phyloP scores from a whole-genome alignment of 2,888 invertebrate species.

The Conops quadrifasciatus region DNA sequence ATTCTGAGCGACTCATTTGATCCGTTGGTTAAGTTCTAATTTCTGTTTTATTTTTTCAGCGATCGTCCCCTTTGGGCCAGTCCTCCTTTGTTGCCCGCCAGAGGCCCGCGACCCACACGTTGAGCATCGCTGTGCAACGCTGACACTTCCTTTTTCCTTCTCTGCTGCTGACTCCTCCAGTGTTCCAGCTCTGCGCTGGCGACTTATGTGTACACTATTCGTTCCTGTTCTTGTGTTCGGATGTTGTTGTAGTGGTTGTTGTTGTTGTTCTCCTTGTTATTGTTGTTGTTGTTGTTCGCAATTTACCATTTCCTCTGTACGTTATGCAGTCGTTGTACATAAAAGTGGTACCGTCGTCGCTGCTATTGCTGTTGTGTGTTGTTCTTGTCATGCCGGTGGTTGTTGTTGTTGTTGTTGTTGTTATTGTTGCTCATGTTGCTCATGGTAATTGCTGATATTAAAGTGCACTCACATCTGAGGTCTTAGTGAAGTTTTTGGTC shows the following conservation, averaged over 20 bases:
- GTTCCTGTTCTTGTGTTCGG: no score
- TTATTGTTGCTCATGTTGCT: slow-evolving; percentile 15
- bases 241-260: no score
- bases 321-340: not conserved
- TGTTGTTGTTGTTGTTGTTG: not conserved
- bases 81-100: no score
- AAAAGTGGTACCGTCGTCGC: not conserved
- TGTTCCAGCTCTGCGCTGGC: slow-evolving; percentile 5
- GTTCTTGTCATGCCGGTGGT: no score
- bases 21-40: no score
- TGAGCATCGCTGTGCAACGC: no score
- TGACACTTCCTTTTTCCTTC: no score
- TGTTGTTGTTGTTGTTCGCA: slow-evolving; percentile 19
- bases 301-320: not conserved
- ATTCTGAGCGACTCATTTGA: no score
- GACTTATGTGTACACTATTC: slow-evolving; percentile 3
- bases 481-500: slow-evolving; percentile 24
- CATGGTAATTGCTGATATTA: slow-evolving; percentile 28
- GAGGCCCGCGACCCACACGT: no score
- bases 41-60: no score
- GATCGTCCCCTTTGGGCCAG: no score
- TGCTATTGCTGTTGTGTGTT: slow-evolving; percentile 3
- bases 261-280: slow-evolving; percentile 13
- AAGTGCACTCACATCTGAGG: slow-evolving; percentile 26
- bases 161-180: slow-evolving; percentile 10